phyloP scores from a whole-genome alignment of 2,888 invertebrate genomes.

The Dicycla oo region DNA sequence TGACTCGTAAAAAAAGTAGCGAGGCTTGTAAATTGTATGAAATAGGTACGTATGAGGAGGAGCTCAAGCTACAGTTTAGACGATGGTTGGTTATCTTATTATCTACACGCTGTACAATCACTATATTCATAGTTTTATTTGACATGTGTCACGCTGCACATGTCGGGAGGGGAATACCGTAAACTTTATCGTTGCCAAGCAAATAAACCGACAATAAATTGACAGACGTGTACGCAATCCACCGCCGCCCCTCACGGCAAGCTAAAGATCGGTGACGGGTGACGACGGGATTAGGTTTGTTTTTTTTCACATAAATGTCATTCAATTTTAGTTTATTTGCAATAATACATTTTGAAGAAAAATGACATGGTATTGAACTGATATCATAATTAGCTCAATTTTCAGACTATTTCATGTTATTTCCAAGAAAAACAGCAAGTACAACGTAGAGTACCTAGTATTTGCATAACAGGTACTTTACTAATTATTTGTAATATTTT shows the following conservation, averaged over 20 bases:
- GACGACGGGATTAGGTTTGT: constrained; percentile 28
- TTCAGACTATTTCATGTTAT: neutral
- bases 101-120: constrained; percentile 21
- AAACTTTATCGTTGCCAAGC: constrained; percentile 51
- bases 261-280: constrained; percentile 60
- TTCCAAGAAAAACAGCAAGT: neutral
- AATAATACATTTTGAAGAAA: constrained; percentile 13
- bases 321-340: constrained; percentile 24
- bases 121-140: constrained; percentile 55
- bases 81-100: constrained; percentile 20
- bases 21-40: constrained; percentile 39
- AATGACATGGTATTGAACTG: neutral
- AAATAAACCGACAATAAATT: constrained; percentile 66
- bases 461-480: neutral
- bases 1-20: constrained; percentile 45
- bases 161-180: constrained; percentile 39
- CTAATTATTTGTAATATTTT: neutral
- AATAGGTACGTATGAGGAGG: constrained; percentile 23
- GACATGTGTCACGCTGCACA: constrained; percentile 49
- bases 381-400: neutral
- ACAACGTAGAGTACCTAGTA: neutral
- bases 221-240: constrained; percentile 74
- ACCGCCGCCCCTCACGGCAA: constrained; percentile 64
- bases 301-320: constrained; percentile 49
- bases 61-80: constrained; percentile 9